phyloP scores from a whole-genome alignment of 2,888 invertebrate genomes.

The Acanthosepion lycidas region DNA sequence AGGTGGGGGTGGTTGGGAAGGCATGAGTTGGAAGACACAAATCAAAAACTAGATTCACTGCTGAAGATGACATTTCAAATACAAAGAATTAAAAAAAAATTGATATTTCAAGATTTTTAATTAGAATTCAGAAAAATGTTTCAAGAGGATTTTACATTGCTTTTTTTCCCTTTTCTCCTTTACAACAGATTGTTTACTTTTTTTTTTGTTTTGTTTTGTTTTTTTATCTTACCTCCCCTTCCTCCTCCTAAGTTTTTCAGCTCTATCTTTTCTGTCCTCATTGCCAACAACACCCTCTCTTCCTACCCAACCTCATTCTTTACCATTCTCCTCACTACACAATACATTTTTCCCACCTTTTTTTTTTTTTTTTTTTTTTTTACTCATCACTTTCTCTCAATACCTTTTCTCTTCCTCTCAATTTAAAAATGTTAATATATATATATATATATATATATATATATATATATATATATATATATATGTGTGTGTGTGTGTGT shows the following conservation, averaged over 20 bases:
- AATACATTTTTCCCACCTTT: background rate
- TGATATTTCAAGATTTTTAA: slow-evolving; percentile 46
- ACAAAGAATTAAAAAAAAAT: slow-evolving; percentile 38
- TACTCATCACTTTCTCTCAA: background rate
- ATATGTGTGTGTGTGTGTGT: background rate
- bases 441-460: background rate
- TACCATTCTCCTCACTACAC: background rate
- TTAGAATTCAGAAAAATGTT: slow-evolving; percentile 46
- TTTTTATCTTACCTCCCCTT: background rate
- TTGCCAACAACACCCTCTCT: background rate
- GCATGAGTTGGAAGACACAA: slow-evolving; percentile 6
- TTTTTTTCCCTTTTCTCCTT: slow-evolving; percentile 11
- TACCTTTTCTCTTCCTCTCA: background rate
- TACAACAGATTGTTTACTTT: background rate
- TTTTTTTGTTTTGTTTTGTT: background rate
- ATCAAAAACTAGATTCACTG: slow-evolving; percentile 34
- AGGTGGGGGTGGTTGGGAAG: background rate
- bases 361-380: too few relatives aligned
- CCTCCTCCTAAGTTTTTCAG: background rate
- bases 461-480: background rate
- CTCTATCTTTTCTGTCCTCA: background rate
- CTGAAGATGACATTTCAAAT: slow-evolving; percentile 42
- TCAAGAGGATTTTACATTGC: slow-evolving; percentile 39
- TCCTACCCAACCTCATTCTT: background rate
- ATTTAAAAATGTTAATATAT: background rate